These are phyloP conservation scores for Oegoconia quadripuncta DNA, from an alignment of 2,888 invertebrate genomes.

Conservation along the genomic window DNA sequence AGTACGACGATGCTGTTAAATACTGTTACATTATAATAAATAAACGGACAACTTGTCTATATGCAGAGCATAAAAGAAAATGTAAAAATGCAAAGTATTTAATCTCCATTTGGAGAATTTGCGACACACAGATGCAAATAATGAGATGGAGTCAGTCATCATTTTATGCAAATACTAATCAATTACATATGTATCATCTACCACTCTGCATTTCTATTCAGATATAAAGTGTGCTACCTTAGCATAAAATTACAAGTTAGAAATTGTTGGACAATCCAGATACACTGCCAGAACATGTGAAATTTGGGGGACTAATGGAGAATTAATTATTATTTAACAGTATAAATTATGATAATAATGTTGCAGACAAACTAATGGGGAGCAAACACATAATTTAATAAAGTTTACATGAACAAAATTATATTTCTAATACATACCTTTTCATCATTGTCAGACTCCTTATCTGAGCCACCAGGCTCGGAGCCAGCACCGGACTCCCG, in stretches of 20 bases:
- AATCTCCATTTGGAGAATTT: neutral
- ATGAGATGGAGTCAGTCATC: conserved; percentile 3
- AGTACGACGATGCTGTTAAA: too few relatives aligned
- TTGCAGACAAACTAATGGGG: conserved; percentile 17
- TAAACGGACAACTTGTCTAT: conserved; percentile 1
- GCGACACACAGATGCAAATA: neutral
- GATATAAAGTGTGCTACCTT: conserved; percentile 30
- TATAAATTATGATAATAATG: too few relatives aligned
- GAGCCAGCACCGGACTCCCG: conserved; percentile 87
- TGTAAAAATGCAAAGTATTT: conserved; percentile 18
- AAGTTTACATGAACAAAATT: neutral
- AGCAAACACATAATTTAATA: too few relatives aligned
- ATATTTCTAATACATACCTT: conserved; percentile 82
- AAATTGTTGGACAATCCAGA: conserved; percentile 74
- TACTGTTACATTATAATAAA: too few relatives aligned
- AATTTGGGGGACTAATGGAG: conserved; percentile 6
- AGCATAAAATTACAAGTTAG: conserved; percentile 22
- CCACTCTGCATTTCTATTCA: conserved; percentile 70
- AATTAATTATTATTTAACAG: neutral
- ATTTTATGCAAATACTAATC: conserved; percentile 8
- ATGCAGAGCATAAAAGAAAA: conserved; percentile 36
- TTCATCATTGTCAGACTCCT: conserved; percentile 93
- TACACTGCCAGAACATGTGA: conserved; percentile 39
- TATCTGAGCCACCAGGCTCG: conserved; percentile 89
- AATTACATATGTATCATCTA: conserved; percentile 18